These are phyloP conservation scores for Agrotis exclamationis DNA, from an alignment of 2,888 invertebrate species.

Conservation along the genomic window DNA sequence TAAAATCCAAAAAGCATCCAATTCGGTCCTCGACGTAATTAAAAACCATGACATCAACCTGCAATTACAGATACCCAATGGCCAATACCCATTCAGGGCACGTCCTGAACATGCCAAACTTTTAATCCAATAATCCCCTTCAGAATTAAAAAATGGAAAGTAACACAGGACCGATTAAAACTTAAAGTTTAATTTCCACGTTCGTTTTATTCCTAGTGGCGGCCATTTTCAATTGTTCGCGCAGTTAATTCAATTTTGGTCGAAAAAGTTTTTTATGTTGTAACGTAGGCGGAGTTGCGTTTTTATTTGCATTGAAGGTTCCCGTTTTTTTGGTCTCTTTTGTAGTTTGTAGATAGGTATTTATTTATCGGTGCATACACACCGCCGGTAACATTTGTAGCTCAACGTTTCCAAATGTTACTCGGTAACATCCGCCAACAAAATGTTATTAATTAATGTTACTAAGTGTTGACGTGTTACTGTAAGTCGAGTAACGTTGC, in stretches of 20 bases:
- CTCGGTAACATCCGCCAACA: no score
- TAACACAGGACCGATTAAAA: constrained; percentile 55
- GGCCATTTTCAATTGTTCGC: constrained; percentile 68
- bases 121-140: constrained; percentile 58
- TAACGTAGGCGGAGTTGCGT: constrained; percentile 44
- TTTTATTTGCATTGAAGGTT: constrained; percentile 47
- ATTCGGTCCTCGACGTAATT: constrained; percentile 26
- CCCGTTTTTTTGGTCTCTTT: constrained; percentile 9
- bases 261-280: constrained; percentile 65
- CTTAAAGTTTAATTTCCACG: constrained; percentile 59
- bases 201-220: constrained; percentile 40
- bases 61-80: constrained; percentile 37
- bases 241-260: constrained; percentile 70
- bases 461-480: no score
- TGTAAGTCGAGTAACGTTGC: no score
- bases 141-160: constrained; percentile 55
- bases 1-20: constrained; percentile 1
- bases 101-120: constrained; percentile 48
- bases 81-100: constrained; percentile 29
- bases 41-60: constrained; percentile 39
- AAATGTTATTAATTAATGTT: no score
- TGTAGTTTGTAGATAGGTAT: constrained; percentile 29
- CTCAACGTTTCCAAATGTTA: no score
- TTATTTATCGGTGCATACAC: no score
- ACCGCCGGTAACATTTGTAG: no score